A percentile compares a stretch with the other conserved stretches of the same genome.
Conservation (phyloP, 2,113 vertebrate species). For the Prionailurus bengalensis region DNA sequence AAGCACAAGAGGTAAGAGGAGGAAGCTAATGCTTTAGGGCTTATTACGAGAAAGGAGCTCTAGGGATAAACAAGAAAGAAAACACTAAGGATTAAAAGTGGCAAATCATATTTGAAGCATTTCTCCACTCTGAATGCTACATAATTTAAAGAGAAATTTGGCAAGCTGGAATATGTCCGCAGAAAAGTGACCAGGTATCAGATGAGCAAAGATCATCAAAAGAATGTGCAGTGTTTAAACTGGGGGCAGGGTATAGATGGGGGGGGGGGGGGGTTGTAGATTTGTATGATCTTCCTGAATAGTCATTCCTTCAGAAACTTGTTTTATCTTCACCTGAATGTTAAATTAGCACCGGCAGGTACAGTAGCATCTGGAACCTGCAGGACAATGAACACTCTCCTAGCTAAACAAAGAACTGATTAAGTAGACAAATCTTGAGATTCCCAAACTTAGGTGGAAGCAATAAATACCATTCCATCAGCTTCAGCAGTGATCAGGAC, state of each 20-base stretch:
- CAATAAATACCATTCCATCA: conserved; percentile 48
- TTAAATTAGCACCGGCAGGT: conserved; percentile 4
- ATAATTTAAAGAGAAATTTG: not conserved
- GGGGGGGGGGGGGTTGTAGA: not conserved
- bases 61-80: not conserved
- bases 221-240: not conserved
- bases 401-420: not conserved
- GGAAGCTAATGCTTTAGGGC: not conserved
- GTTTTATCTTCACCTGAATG: not conserved
- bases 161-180: not conserved
- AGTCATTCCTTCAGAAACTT: not conserved
- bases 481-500: conserved; percentile 24
- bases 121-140: not conserved
- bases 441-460: conserved; percentile 42
- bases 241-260: not conserved
- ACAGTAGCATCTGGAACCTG: not conserved
- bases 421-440: not conserved
- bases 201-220: not conserved
- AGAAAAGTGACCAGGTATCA: not conserved
- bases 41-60: not conserved
- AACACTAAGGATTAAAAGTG: not conserved
- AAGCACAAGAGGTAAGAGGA: not conserved
- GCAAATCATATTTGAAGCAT: not conserved
- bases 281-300: not conserved
- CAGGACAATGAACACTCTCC: conserved; percentile 13